phyloP scores from a whole-genome alignment of 1,140 invertebrate genomes.

The Pteromalus puparum region DNA sequence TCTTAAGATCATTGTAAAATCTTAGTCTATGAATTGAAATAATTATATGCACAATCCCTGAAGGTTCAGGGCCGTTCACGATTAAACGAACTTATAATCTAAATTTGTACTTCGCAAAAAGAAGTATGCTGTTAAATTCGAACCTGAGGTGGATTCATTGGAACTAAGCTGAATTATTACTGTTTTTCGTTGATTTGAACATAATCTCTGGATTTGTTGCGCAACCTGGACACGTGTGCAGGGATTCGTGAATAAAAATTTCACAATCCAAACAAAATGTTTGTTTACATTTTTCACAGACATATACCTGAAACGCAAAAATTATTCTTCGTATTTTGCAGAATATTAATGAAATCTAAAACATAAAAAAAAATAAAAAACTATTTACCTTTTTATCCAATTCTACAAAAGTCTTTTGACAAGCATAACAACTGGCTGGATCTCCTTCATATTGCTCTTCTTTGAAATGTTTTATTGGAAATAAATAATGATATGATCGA shows the following conservation, averaged over 20 bases:
- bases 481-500: conserved; percentile 97
- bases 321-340: conserved; percentile 19
- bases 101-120: conserved; percentile 40
- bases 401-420: conserved; percentile 81
- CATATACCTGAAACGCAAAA: conserved; percentile 80
- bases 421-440: conserved; percentile 81
- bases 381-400: conserved; percentile 83
- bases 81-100: conserved; percentile 5
- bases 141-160: background rate
- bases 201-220: conserved; percentile 78
- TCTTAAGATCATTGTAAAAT: background rate
- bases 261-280: conserved; percentile 96
- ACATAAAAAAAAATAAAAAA: conserved; percentile 8
- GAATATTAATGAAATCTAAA: conserved; percentile 47
- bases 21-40: conserved; percentile 16
- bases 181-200: conserved; percentile 64
- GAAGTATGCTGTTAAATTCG: conserved; percentile 14
- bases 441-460: conserved; percentile 79
- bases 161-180: conserved; percentile 31
- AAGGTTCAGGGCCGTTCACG: conserved; percentile 1
- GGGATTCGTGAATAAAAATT: conserved; percentile 92
- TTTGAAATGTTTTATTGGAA: conserved; percentile 90
- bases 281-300: conserved; percentile 87
- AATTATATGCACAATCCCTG: conserved; percentile 15
- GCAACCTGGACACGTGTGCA: conserved; percentile 97